Evolutionary conservation across 2,888 invertebrate species (phyloP), one percentile per base, ranked within the genome.

Genomic region (Eremobia ochroleuca): DNA sequence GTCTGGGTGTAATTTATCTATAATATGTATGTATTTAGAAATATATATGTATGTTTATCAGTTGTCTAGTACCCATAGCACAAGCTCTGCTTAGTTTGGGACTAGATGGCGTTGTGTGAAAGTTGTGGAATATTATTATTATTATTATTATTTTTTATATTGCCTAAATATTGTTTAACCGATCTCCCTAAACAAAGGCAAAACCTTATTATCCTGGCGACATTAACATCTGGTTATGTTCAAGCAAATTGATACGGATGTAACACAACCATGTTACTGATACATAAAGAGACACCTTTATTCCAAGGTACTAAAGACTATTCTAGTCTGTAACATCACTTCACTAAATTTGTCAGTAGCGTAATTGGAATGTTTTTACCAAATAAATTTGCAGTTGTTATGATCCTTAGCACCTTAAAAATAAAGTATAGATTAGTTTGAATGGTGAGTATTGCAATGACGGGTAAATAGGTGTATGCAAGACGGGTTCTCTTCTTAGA

Each of bases 401-500:
- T 67, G 46, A 40, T 64, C 15, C 21, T 68, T 74, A 76, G 1
- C 0, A 0, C 0, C 0, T 0, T 8, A 0, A 0, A 0, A 1
- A 46, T 80, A 85, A 55, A 21, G 85, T 66, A 11, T 37, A 58
- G 0, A 64, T 74, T 80, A 0, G 37, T n/a, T 46, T 80, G 9
- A 58, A 31, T 11, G 0, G 5, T n/a, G 40, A 13, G 64, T 65
- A 68, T 37, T 40, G 28, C 13, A 62, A 40, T 21, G 25, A 31
- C 31, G 28, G 58, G 21, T 58, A 43, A 46, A 40, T 61, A 25
- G 34, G n/a, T 18, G 40, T 28, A 31, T 69, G 28, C 34, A 72
- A 79, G 87, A 84, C 80, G 4, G 6, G 87, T 83, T 84, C 83
- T 73, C 31, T 83, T 84, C 83, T 73, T 37, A 15, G 87, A 77